These are phyloP conservation scores for Columba janthina DNA, from an alignment of 2,113 vertebrate genomes.

Conservation along the genomic window DNA sequence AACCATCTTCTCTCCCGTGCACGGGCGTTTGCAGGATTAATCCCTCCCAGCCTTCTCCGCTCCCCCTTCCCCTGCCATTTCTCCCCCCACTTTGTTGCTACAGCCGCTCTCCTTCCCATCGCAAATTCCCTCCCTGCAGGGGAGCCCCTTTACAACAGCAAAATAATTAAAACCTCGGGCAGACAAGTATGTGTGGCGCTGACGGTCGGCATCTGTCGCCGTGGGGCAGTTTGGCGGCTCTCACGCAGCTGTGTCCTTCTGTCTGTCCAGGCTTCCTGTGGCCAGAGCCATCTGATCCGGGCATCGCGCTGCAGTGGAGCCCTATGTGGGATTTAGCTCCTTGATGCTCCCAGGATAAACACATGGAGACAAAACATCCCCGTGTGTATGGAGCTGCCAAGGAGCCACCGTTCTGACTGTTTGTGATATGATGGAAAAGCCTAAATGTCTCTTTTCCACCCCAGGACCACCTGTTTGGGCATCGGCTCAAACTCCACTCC, in stretches of 20 bases:
- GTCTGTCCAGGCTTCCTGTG: neutral
- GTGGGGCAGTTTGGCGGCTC: neutral
- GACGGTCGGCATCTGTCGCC: neutral
- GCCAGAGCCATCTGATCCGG: neutral
- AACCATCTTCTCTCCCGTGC: rapidly evolving
- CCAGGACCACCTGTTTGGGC: rapidly evolving
- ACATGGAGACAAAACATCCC: rapidly evolving
- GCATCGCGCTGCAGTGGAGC: rapidly evolving
- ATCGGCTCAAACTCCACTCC: rapidly evolving
- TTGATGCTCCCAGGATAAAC: neutral
- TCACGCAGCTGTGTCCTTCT: neutral
- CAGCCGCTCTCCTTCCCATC: neutral
- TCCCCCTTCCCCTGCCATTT: neutral
- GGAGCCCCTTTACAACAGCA: neutral
- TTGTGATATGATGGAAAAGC: rapidly evolving
- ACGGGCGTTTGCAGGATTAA: rapidly evolving
- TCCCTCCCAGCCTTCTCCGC: neutral
- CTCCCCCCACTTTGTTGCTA: neutral
- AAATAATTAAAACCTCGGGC: neutral
- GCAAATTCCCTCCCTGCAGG: neutral
- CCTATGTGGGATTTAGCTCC: neutral
- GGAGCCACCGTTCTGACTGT: rapidly evolving
- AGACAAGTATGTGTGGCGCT: neutral
- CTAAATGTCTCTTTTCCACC: rapidly evolving
- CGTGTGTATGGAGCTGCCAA: rapidly evolving